Evolutionary conservation across 1,140 invertebrate genomes (phyloP).

Genomic region (Periplaneta americana): DNA sequence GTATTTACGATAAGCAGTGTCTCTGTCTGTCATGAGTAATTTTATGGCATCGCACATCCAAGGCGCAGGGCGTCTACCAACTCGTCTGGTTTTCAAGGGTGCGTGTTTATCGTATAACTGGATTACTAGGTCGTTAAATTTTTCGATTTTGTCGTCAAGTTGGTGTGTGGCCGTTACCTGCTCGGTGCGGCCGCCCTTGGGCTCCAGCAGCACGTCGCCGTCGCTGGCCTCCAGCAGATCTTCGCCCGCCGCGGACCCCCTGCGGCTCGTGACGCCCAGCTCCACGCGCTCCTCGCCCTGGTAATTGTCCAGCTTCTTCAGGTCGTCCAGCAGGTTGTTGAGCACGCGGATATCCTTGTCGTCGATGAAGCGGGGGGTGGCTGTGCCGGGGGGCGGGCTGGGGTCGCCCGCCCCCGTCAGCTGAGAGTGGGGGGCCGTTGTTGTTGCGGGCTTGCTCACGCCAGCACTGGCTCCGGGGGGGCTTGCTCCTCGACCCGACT

Average conservation of each 20-base stretch:
- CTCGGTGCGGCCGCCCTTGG: background rate
- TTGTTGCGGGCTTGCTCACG: background rate
- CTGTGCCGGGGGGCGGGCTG: constrained; percentile 4
- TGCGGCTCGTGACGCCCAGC: background rate
- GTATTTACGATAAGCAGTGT: no score
- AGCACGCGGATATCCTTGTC: constrained; percentile 16
- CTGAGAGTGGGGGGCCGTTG: constrained; percentile 17
- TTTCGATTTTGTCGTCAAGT: no score
- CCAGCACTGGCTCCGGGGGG: background rate
- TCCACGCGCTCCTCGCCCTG: background rate
- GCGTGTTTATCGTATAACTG: no score
- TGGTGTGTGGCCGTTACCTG: constrained; percentile 2
- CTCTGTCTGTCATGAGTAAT: no score
- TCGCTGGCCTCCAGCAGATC: background rate
- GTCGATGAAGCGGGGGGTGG: background rate
- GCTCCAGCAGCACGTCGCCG: background rate
- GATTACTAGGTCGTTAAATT: no score
- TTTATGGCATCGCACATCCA: no score
- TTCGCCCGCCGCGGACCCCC: background rate
- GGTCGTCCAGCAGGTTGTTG: constrained; percentile 19
- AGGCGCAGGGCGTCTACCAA: no score
- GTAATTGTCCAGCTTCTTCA: constrained; percentile 4
- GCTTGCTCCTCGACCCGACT: background rate
- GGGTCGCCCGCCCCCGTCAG: constrained; percentile 1
- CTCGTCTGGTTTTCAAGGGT: no score